These are phyloP conservation scores for Vanacampus margaritifer DNA, from an alignment of 2,113 vertebrate species.

Conservation along the genomic window DNA sequence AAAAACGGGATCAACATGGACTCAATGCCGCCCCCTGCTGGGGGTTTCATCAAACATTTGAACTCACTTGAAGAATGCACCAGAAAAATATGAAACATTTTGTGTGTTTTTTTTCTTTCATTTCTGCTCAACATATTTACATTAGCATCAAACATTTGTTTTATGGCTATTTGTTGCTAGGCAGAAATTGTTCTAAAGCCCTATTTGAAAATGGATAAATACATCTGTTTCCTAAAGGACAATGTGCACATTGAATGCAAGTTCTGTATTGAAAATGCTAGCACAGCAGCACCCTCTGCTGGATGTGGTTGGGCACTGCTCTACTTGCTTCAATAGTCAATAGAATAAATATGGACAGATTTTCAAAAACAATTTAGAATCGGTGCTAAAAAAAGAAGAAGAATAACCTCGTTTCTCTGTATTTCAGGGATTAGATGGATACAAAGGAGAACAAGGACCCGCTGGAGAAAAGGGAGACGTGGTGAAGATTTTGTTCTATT, in stretches of 20 bases:
- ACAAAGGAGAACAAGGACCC: slow-evolving; percentile 72
- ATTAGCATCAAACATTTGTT: neutral
- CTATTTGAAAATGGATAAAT: neutral
- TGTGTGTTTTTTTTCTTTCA: too few species aligned
- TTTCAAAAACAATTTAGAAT: too few species aligned
- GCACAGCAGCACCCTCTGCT: neutral
- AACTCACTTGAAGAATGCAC: slow-evolving; percentile 43
- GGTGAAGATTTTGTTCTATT: slow-evolving; percentile 57
- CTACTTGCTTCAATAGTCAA: neutral
- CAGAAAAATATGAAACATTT: neutral
- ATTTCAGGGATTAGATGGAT: slow-evolving; percentile 80
- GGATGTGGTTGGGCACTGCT: neutral
- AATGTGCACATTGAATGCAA: neutral
- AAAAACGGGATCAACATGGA: slow-evolving; percentile 52
- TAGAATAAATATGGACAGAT: neutral
- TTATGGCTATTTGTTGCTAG: neutral
- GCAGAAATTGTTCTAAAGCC: neutral
- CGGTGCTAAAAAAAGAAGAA: too few species aligned
- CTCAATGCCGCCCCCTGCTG: slow-evolving; percentile 36
- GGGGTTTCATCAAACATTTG: slow-evolving; percentile 41
- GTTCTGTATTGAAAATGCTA: neutral
- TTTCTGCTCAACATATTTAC: too few species aligned
- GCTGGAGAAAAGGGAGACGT: slow-evolving; percentile 80
- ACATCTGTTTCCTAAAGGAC: too few species aligned
- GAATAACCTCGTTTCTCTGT: neutral